Base-by-base conservation (phyloP, 2,797 vertebrate species). In the Hyperoplus immaculatus region DNA sequence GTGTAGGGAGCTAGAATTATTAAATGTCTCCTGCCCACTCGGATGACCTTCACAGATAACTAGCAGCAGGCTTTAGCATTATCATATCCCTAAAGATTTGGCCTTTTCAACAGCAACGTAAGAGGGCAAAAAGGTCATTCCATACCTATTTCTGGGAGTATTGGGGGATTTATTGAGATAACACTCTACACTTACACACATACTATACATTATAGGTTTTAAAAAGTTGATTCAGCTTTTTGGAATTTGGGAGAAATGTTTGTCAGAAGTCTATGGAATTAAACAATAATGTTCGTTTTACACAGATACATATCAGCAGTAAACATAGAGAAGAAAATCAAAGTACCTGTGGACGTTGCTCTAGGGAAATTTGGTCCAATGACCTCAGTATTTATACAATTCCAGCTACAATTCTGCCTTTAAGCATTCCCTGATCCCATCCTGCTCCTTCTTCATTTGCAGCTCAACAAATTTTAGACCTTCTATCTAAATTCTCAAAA, bases 41-140 rank as follows among this genome's bases (percentile, higher is more conserved):
- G 43, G 53, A 81, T 75, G 58, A 50, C 76, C 85, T 71, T 85
- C 1, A 51, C 75, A 82, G 11, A 70, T 77, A 70, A 18, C 64
- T 13, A 21, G 36, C 38, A 39, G 21, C 38, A 39, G 21, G 18
- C 8, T 54, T 67, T 62, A 56, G 18, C 69, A 15, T 65, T n/a
- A 59, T 8, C 50, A 41, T 46, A 18, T 10, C 43, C 12, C 8
- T 1, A n/a, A 8, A 46, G 13, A 47, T 13, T 7, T 16, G 8
- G 10, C 45, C 38, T 12, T 56, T 61, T 57, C 11, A 67, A 51
- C 21, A 41, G 5, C 7, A 59, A 54, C 5, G 4, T 41, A 14
- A 39, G 29, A 53, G 46, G 13, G 14, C 41, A 39, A 15, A 5
- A 12, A 7, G n/a, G 46, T 51, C 47, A 21, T 18, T 1, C n/a